Evolutionary conservation across 2,888 invertebrate genomes (phyloP), one percentile per base, ranked within the genome.

Genomic region (Ophion slaviceki): DNA sequence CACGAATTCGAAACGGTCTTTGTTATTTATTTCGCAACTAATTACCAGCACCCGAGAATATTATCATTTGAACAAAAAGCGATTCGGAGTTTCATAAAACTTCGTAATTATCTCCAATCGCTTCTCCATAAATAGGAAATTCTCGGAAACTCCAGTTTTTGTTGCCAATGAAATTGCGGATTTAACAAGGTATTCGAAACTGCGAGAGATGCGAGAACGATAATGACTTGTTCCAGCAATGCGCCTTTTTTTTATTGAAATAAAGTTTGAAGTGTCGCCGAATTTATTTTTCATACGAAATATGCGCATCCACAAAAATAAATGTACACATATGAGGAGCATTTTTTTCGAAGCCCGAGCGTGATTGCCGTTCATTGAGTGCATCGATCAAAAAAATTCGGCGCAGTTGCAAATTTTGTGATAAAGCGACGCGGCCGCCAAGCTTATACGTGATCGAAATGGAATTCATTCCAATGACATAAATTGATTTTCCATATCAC

Each of bases 401-500:
- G 47, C 17, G n/a, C 2, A 6, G 7, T 47, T 53, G 11, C 53
- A 53, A 8, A 70, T 47, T 47, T 24, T 5, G 14, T 3, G 28
- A 70, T 53, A 53, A 53, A 70, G 8, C 7, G 53, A 14, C 70
- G 28, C 47, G 24, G 2, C 28, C 11, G 28, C 14, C 14, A n/a
- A 17, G 68, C 14, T 70, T 53, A 28, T 47, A 53, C 53, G 24
- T 28, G 17, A 28, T 28, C 17, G 53, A 70, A 53, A 28, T 53
- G 20, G 28, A 28, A 70, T 53, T 70, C 28, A 40, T 14, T 28
- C 47, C 28, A 70, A 70, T 53, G 1, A 28, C 70, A 8, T 45
- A 70, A 70, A 70, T 47, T 24, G 7, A 53, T 47, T 70, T 70
- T 53, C 10, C 24, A 7, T 24, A 53, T 70, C 28, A 47, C 53